Conservation (phyloP, 30 jellyfish, hydroid and myxozoan genomes). For the Hydra vulgaris region DNA sequence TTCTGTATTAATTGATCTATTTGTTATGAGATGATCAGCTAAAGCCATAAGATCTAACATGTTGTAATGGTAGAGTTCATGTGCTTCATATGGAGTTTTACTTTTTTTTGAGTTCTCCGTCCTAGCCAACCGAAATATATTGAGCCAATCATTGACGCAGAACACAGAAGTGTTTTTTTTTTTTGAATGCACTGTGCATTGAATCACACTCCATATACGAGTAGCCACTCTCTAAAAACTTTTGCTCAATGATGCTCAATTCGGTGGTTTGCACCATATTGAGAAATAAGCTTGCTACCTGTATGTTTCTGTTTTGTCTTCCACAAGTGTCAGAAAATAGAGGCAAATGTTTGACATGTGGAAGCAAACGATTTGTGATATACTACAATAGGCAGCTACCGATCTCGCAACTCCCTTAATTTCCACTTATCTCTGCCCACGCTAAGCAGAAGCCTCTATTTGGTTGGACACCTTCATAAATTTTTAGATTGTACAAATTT, state of each 20-base stretch:
- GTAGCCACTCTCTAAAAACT: background rate
- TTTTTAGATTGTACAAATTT: background rate
- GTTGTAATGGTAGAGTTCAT: background rate
- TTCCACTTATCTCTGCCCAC: background rate
- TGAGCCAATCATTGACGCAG: background rate
- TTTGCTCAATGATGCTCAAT: background rate
- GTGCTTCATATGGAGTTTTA: background rate
- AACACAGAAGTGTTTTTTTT: background rate
- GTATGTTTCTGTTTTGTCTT: background rate
- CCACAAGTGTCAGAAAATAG: background rate
- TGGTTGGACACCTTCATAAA: background rate
- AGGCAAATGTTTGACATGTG: background rate
- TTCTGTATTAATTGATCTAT: background rate
- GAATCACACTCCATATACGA: background rate
- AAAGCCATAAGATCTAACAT: background rate
- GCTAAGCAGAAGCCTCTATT: background rate
- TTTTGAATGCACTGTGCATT: background rate
- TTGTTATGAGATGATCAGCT: background rate
- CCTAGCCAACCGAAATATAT: background rate
- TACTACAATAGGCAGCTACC: background rate
- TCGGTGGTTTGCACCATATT: background rate
- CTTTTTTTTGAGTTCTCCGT: background rate
- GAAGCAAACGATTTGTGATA: background rate
- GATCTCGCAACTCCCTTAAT: background rate
- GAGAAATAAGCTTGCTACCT: background rate